Base-by-base conservation (phyloP, 1,140 invertebrate species). In the Drosophila persimilis region DNA sequence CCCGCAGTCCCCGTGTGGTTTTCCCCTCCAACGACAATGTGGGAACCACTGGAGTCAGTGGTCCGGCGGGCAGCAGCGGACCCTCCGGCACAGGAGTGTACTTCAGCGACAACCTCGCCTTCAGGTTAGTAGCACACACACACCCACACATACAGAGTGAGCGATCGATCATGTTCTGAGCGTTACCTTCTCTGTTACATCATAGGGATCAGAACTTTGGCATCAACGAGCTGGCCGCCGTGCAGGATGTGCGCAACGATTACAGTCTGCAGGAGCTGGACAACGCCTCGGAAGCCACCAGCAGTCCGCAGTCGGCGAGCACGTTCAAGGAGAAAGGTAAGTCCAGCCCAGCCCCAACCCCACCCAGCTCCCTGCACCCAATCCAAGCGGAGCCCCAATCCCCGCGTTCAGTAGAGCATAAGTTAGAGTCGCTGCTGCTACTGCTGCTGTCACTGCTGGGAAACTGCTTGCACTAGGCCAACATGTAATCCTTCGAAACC, bases 261-360 rank as follows among this genome's bases (percentile, higher is more conserved):
- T 93, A 93, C 31, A 91, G 90, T 51, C 74, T 94, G 29, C 93
- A 94, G 85, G 93, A 94, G 47, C 85, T 94, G 53, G 92, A 92
- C 5, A 90, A 57, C 48, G 83, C 70, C 6, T 69, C 79, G n/a
- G 85, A 89, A 47, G 91, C 92, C 9, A 80, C 85, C 3, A 80
- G 77, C 47, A 80, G 77, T 52, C 77, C 86, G 0, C 90, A 90
- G 35, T 92, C 92, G 5, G 80, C 83, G 0, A 90, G 77, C 58
- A 91, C 90, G 15, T 93, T 93, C 63, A 93, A 93, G 56, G 93
- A 94, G 80, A 92, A 93, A 92, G 93, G 93, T 94, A 86, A 83
- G 83, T 75, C 54, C 11, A 15, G n/a, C 20, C 43, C 47, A 44
- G 47, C 24, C n/a, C 43, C 24, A 26, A 26, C 48, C 22, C 35